Conservation (phyloP, 2,888 invertebrate genomes). For the Plebejus melissa region DNA sequence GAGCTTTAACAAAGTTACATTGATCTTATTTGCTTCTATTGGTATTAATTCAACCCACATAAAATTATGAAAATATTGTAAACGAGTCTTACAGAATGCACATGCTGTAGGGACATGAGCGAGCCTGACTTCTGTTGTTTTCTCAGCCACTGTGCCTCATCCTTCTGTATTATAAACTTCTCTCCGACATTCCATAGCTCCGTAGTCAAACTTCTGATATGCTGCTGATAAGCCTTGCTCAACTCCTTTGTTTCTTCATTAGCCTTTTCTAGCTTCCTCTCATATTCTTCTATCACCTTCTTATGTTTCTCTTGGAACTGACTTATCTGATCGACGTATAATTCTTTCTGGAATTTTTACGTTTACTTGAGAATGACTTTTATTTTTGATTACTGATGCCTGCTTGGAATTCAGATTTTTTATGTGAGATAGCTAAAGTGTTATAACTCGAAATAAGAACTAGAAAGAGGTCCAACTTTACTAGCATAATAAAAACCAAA, state of each 20-base stretch:
- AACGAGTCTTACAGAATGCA: slow-evolving; percentile 55
- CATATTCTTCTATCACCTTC: slow-evolving; percentile 70
- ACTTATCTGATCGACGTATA: slow-evolving; percentile 81
- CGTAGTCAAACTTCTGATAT: slow-evolving; percentile 67
- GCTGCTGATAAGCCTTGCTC: slow-evolving; percentile 59
- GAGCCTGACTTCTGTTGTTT: slow-evolving; percentile 61
- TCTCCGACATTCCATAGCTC: slow-evolving; percentile 82
- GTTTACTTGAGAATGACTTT: background rate
- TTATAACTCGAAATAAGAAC: background rate
- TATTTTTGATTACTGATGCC: background rate
- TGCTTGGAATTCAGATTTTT: background rate
- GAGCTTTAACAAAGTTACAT: no score
- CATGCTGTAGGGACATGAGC: slow-evolving; percentile 68
- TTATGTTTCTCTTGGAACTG: slow-evolving; percentile 71
- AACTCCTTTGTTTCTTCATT: slow-evolving; percentile 68
- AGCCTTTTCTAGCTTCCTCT: slow-evolving; percentile 73
- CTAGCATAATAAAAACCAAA: background rate
- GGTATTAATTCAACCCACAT: no score
- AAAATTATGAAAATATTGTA: no score
- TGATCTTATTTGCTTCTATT: no score
- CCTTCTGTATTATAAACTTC: slow-evolving; percentile 77
- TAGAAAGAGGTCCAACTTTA: no score
- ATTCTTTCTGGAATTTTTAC: slow-evolving; percentile 69
- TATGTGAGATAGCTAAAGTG: background rate
- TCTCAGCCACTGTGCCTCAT: slow-evolving; percentile 75